Conservation (phyloP, 2,113 vertebrate genomes). For the Cervus canadensis region DNA sequence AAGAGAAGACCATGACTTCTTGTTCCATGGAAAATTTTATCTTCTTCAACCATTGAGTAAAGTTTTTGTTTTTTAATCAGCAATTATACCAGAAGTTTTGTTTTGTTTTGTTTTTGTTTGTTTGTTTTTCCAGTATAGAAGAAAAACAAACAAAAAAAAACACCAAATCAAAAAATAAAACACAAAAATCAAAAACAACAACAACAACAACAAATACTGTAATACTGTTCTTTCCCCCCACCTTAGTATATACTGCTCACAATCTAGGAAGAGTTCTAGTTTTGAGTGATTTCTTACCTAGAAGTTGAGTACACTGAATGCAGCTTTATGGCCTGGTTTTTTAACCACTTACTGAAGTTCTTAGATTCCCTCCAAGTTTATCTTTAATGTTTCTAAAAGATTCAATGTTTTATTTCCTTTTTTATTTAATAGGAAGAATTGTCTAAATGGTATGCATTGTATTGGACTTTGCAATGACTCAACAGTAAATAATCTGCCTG, state of each 20-base stretch:
- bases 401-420: background rate
- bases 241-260: background rate
- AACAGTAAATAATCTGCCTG: background rate
- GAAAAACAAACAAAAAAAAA: background rate
- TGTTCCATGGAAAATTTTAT: background rate
- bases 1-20: background rate
- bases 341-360: background rate
- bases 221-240: background rate
- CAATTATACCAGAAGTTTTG: background rate
- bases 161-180: background rate
- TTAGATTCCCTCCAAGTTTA: background rate
- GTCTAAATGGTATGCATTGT: background rate
- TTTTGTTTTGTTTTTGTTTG: background rate
- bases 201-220: background rate
- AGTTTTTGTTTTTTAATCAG: background rate
- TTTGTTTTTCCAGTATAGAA: background rate
- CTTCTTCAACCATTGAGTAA: background rate
- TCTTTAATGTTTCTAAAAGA: background rate
- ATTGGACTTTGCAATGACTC: background rate
- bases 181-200: background rate
- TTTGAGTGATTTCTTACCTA: background rate
- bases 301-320: background rate
- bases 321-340: background rate
- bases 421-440: background rate
- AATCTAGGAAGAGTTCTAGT: background rate